Conservation (phyloP, 1,140 invertebrate genomes). For the Bombus vancouverensis region DNA sequence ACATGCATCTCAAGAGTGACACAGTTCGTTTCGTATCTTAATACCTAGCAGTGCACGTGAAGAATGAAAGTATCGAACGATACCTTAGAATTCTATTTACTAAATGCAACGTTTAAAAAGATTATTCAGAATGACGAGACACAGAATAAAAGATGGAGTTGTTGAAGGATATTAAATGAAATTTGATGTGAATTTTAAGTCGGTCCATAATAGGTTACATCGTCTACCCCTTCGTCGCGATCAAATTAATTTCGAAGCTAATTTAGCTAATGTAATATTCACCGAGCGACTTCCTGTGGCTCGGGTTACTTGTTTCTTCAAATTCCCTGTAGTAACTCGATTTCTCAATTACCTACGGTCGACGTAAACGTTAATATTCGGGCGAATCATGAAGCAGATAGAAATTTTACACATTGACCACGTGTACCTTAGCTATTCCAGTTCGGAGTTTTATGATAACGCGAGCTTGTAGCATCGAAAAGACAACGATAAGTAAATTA, state of each 20-base stretch:
- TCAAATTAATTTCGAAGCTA: not conserved
- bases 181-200: not conserved
- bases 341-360: not conserved
- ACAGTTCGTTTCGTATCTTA: too few species aligned
- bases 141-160: too few species aligned
- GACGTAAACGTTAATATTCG: not conserved
- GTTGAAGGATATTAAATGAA: too few species aligned
- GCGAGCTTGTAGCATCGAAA: not conserved
- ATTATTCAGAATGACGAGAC: too few species aligned
- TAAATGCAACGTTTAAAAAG: too few species aligned
- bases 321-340: not conserved
- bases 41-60: too few species aligned
- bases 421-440: not conserved
- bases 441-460: not conserved
- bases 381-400: not conserved
- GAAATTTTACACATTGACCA: not conserved
- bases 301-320: not conserved
- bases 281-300: not conserved
- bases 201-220: too few species aligned
- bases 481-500: not conserved
- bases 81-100: too few species aligned
- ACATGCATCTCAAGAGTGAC: too few species aligned
- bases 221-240: not conserved
- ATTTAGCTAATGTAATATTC: not conserved
- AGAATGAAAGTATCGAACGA: too few species aligned